Conservation (phyloP, 2,797 vertebrate genomes). For the Spondyliosoma cantharus region DNA sequence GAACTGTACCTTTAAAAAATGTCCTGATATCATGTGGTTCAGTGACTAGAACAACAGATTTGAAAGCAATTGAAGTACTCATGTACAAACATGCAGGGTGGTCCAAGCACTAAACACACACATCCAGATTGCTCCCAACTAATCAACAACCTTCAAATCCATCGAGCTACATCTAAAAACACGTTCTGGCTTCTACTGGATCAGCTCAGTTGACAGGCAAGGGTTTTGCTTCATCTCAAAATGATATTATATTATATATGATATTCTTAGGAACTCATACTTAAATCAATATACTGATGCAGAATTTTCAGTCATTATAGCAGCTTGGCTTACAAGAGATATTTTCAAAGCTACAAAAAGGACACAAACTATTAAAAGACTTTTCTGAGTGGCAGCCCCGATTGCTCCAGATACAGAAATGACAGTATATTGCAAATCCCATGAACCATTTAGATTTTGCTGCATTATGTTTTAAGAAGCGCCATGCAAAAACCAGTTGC, state of each 20-base stretch:
- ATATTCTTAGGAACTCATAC: neutral
- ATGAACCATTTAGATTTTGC: constrained; percentile 25
- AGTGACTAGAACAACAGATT: neutral
- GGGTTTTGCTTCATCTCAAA: neutral
- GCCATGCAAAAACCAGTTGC: constrained; percentile 18
- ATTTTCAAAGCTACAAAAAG: constrained; percentile 12
- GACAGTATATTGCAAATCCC: constrained; percentile 6
- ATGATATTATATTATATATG: no score
- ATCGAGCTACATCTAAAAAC: neutral
- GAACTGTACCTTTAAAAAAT: neutral
- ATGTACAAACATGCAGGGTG: neutral
- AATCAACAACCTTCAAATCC: constrained; percentile 1
- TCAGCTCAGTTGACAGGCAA: neutral
- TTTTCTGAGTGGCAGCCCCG: neutral
- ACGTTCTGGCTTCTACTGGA: neutral
- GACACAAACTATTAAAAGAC: neutral
- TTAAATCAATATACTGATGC: neutral
- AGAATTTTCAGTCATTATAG: neutral
- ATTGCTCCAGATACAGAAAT: constrained; percentile 14
- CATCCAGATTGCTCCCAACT: neutral
- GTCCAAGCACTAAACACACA: neutral
- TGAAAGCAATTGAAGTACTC: neutral
- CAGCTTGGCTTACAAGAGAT: neutral
- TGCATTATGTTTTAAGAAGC: constrained; percentile 21
- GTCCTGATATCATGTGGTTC: neutral